phyloP scores from a whole-genome alignment of 1,140 invertebrate genomes.

The Drosophila ironensis region DNA sequence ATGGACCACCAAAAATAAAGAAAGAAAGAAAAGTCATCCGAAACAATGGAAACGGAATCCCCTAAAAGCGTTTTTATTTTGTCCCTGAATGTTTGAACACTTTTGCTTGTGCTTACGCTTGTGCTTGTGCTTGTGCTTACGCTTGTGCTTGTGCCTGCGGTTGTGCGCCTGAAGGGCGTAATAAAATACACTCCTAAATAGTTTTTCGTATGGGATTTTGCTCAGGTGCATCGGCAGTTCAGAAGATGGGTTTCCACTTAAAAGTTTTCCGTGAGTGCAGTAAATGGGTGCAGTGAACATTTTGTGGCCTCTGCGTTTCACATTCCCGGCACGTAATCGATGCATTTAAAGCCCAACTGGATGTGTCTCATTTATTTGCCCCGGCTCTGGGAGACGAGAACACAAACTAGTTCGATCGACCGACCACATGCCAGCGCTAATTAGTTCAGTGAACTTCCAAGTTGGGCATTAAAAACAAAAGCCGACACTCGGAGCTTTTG shows the following conservation, averaged over 20 bases:
- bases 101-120: no score
- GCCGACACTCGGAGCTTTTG: slow-evolving; percentile 12
- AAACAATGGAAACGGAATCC: slow-evolving; percentile 35
- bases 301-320: slow-evolving; percentile 42
- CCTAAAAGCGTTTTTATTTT: slow-evolving; percentile 34
- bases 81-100: slow-evolving; percentile 34
- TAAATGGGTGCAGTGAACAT: slow-evolving; percentile 44
- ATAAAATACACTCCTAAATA: slow-evolving; percentile 26
- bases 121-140: no score
- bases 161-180: slow-evolving; percentile 12
- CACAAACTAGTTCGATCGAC: background rate
- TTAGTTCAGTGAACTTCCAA: slow-evolving; percentile 30
- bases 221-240: slow-evolving; percentile 40
- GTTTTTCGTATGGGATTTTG: slow-evolving; percentile 20
- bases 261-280: slow-evolving; percentile 12
- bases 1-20: slow-evolving; percentile 1
- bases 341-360: slow-evolving; percentile 9
- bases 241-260: slow-evolving; percentile 38
- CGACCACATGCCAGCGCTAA: slow-evolving; percentile 4
- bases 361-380: slow-evolving; percentile 14
- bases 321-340: slow-evolving; percentile 29
- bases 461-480: slow-evolving; percentile 33
- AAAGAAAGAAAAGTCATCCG: slow-evolving; percentile 13
- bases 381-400: background rate
- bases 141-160: no score